Evolutionary conservation across 2,797 vertebrate genomes (phyloP).

Genomic region (Danio albolineatus): DNA sequence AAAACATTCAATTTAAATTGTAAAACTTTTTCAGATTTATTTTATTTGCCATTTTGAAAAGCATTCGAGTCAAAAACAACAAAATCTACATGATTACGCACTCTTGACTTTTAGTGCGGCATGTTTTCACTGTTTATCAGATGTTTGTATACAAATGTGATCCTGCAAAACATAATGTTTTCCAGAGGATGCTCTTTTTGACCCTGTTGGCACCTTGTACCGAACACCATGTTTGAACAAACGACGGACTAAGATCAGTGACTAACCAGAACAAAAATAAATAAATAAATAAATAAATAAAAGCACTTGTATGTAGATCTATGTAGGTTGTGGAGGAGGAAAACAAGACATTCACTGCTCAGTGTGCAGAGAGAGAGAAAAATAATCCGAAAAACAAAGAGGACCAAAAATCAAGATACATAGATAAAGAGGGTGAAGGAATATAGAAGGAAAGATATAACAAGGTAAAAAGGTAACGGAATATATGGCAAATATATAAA

Average conservation of each 20-base stretch:
- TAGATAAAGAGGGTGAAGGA: conserved; percentile 13
- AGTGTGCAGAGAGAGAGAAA: neutral
- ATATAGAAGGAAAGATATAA: neutral
- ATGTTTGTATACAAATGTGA: neutral
- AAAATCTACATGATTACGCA: neutral
- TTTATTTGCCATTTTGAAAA: neutral
- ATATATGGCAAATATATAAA: neutral
- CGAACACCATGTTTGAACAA: neutral
- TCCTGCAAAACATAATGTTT: neutral
- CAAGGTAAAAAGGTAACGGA: neutral
- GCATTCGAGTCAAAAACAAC: neutral
- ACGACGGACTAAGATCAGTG: neutral
- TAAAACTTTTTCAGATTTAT: no score
- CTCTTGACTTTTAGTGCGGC: neutral
- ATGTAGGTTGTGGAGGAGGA: conserved; percentile 1
- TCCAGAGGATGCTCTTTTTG: neutral
- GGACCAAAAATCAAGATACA: neutral
- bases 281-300: neutral
- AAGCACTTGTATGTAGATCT: neutral
- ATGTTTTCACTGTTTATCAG: neutral
- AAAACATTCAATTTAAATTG: no score
- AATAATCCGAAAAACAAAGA: conserved; percentile 16
- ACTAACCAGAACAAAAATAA: neutral
- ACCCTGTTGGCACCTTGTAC: neutral
- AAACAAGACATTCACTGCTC: conserved; percentile 16